phyloP scores from a whole-genome alignment of 2,113 vertebrate species.

The Taxidea taxus region DNA sequence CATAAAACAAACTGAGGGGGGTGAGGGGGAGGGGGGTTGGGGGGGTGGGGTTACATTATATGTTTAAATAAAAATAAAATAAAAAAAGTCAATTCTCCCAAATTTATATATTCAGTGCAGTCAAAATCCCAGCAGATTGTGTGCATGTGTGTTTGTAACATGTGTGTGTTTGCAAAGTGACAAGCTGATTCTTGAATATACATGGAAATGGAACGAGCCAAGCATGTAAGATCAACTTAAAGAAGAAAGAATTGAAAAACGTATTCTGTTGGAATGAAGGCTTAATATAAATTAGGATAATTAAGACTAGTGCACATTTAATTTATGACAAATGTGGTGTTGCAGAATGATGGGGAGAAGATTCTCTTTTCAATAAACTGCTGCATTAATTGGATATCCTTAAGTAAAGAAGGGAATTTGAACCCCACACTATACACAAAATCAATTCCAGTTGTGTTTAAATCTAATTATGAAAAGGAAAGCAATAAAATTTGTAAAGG shows the following conservation, averaged over 20 bases:
- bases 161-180: neutral
- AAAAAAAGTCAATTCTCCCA: neutral
- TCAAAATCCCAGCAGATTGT: neutral
- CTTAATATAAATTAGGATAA: neutral
- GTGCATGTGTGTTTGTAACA: neutral
- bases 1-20: too few species aligned
- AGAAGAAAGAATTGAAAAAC: neutral
- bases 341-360: neutral
- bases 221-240: neutral
- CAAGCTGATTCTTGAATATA: neutral
- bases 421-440: neutral
- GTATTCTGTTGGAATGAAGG: neutral
- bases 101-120: neutral
- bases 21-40: too few species aligned
- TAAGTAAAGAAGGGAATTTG: constrained; percentile 5
- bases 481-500: neutral
- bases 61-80: too few species aligned
- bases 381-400: neutral
- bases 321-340: neutral
- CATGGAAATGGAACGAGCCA: neutral
- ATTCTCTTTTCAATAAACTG: neutral
- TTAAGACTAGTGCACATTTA: neutral
- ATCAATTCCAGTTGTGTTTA: neutral
- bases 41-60: too few species aligned
- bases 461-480: constrained; percentile 28